Evolutionary conservation across 2,797 vertebrate species (phyloP).

Genomic region (Anguilla marmorata): DNA sequence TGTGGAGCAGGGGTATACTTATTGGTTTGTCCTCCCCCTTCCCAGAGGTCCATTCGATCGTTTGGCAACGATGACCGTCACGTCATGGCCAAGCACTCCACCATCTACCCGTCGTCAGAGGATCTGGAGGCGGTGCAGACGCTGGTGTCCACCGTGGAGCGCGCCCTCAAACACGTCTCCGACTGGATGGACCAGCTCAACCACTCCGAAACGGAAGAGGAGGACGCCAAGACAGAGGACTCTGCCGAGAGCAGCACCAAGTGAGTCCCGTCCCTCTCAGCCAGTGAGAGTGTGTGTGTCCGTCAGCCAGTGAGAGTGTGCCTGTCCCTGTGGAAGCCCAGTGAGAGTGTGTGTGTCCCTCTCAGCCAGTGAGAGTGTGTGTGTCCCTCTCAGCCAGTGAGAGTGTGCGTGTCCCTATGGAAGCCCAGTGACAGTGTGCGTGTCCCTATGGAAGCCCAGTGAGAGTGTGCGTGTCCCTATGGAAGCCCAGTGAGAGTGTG

Average conservation of each 20-base stretch:
- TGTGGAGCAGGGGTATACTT: background rate
- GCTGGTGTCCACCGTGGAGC: conserved; percentile 95
- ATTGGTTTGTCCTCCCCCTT: conserved; percentile 37
- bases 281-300: too few species aligned
- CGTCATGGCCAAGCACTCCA: conserved; percentile 98
- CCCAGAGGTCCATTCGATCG: conserved; percentile 95
- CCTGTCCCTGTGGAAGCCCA: too few species aligned
- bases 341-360: too few species aligned
- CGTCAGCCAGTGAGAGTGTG: too few species aligned
- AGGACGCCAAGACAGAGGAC: conserved; percentile 61
- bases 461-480: too few species aligned
- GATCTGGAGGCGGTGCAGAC: conserved; percentile 96
- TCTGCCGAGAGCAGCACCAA: conserved; percentile 75
- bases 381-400: too few species aligned
- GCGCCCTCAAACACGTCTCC: conserved; percentile 96
- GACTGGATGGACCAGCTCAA: conserved; percentile 91
- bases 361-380: too few species aligned
- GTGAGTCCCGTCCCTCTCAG: conserved; percentile 63
- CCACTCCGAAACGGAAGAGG: conserved; percentile 70
- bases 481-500: too few species aligned
- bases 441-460: too few species aligned
- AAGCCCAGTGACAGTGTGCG: too few species aligned
- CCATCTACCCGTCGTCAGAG: conserved; percentile 95
- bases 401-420: too few species aligned
- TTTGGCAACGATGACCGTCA: conserved; percentile 99